Percentiles rank a stretch among this genome's conserved stretches.
phyloP scores from a whole-genome alignment of 2,113 vertebrate genomes.

The Hemiprocne comata region DNA sequence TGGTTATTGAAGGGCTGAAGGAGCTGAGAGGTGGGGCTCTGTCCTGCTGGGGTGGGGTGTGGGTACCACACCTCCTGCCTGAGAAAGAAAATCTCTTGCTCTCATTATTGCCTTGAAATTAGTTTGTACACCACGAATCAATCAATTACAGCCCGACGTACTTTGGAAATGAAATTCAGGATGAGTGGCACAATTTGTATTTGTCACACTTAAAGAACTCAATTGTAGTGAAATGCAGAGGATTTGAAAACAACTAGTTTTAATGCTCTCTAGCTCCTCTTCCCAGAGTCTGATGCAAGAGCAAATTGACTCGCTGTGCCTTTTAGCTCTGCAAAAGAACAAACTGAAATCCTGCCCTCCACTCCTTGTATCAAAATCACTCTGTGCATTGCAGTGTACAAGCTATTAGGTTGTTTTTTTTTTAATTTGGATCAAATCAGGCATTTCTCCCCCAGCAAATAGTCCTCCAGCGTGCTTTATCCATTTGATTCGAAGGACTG shows the following conservation, averaged over 20 bases:
- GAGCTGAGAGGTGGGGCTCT: not conserved
- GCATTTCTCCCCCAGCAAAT: not conserved
- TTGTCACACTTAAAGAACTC: slow-evolving; percentile 47
- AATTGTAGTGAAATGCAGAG: not conserved
- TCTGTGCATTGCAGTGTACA: not conserved
- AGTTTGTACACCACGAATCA: slow-evolving; percentile 25
- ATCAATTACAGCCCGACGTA: not conserved
- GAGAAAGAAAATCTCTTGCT: not conserved
- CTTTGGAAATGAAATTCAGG: slow-evolving; percentile 22
- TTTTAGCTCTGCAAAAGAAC: slow-evolving; percentile 12
- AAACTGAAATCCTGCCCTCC: not conserved
- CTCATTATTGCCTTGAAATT: not conserved
- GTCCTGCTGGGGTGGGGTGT: not conserved
- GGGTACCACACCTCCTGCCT: not conserved
- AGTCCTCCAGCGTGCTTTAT: slow-evolving; percentile 15
- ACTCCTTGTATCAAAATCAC: slow-evolving; percentile 2
- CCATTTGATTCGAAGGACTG: slow-evolving; percentile 45
- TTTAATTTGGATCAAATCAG: slow-evolving; percentile 23
- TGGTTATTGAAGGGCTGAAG: not conserved
- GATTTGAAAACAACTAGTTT: slow-evolving; percentile 13
- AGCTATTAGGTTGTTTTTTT: not conserved
- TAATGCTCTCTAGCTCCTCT: slow-evolving; percentile 9
- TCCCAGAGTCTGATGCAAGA: slow-evolving; percentile 8
- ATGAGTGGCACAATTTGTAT: slow-evolving; percentile 11
- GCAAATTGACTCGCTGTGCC: not conserved